A percentile compares a stretch with the other conserved stretches of the same genome.
phyloP scores from a whole-genome alignment of 2,888 invertebrate species.

The Cosmorhoe ocellata region DNA sequence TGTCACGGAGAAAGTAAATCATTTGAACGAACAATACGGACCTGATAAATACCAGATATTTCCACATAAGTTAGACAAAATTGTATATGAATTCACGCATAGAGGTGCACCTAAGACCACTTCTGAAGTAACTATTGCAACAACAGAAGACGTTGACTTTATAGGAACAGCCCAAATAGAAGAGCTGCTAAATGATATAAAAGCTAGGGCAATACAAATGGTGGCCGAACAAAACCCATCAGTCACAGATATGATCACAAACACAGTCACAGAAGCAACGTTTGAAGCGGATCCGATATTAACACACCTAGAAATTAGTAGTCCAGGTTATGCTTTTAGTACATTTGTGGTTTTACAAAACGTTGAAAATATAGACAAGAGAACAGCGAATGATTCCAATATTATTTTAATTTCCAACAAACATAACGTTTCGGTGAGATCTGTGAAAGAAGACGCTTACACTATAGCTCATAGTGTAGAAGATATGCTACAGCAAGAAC shows the following conservation, averaged over 20 bases:
- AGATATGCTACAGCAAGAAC: constrained; percentile 44
- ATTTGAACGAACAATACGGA: constrained; percentile 5
- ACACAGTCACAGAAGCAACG: constrained; percentile 48
- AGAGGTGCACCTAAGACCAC: not conserved
- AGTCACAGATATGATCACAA: constrained; percentile 44
- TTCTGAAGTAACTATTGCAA: not conserved
- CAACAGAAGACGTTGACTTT: constrained; percentile 13
- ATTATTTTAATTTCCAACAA: constrained; percentile 8
- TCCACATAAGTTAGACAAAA: constrained; percentile 5
- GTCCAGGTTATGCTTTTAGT: constrained; percentile 24
- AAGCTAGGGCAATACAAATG: constrained; percentile 49
- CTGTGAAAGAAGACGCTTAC: constrained; percentile 40
- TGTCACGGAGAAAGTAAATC: constrained; percentile 6
- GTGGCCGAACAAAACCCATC: constrained; percentile 44
- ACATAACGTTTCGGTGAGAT: constrained; percentile 39
- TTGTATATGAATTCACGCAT: constrained; percentile 5
- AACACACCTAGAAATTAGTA: constrained; percentile 26
- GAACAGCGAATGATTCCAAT: constrained; percentile 19
- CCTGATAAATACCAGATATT: not conserved
- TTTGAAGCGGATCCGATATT: constrained; percentile 41
- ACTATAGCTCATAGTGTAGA: constrained; percentile 47
- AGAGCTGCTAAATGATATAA: constrained; percentile 53
- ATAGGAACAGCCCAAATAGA: constrained; percentile 55
- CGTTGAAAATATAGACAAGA: constrained; percentile 25
- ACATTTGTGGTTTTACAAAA: constrained; percentile 31